Conservation (phyloP, 2,113 vertebrate genomes). For the Nyctibius bracteatus region DNA sequence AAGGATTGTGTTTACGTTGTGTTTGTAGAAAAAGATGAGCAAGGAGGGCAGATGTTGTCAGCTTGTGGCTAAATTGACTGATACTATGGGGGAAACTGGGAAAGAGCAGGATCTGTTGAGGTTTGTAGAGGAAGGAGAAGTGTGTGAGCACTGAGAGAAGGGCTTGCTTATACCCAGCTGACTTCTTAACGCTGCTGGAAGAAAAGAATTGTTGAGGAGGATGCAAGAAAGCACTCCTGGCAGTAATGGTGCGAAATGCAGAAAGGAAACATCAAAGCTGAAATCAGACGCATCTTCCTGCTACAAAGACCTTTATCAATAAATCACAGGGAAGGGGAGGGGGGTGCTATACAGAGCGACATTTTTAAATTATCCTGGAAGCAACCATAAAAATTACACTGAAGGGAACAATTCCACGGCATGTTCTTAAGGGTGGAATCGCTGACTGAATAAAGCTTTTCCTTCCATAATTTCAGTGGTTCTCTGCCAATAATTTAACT, state of each 20-base stretch:
- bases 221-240: not conserved
- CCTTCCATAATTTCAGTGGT: not conserved
- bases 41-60: not conserved
- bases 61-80: not conserved
- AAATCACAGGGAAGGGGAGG: not conserved
- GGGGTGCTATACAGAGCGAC: not conserved
- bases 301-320: not conserved
- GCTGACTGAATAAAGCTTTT: not conserved
- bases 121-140: not conserved
- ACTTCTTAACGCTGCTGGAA: not conserved
- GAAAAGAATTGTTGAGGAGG: not conserved
- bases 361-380: not conserved
- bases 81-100: accelerated
- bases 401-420: not conserved
- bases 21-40: not conserved
- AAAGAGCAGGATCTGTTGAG: not conserved
- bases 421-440: not conserved
- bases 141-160: not conserved
- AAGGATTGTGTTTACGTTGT: accelerated
- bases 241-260: not conserved
- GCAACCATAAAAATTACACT: not conserved
- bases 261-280: not conserved
- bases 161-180: not conserved
- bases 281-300: not conserved
- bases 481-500: not conserved